Conservation (phyloP, 1,140 invertebrate species). For the Brachionus sp. region DNA sequence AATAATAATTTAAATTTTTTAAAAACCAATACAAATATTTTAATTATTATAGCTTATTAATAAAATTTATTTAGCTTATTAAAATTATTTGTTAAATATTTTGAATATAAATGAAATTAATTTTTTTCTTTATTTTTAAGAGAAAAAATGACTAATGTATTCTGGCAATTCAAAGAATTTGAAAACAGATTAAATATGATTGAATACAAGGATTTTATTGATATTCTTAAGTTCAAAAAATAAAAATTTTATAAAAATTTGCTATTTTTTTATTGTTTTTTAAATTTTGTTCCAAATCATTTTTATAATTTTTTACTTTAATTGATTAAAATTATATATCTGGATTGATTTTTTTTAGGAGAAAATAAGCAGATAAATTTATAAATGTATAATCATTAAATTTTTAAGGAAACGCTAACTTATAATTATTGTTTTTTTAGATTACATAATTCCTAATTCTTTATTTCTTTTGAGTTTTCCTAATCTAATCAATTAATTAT, state of each 20-base stretch:
- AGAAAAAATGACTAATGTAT: constrained; percentile 1
- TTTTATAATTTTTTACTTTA: background rate
- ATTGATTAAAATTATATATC: background rate
- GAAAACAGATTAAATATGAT: background rate
- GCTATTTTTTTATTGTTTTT: background rate
- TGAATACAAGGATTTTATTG: background rate
- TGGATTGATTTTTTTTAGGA: background rate
- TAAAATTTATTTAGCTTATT: too few species aligned
- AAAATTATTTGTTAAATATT: background rate
- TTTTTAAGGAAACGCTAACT: background rate
- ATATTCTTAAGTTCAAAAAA: background rate
- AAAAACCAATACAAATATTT: background rate
- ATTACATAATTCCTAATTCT: background rate
- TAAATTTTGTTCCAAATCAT: background rate
- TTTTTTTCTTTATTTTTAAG: background rate
- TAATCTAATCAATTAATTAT: constrained; percentile 7
- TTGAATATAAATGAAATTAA: background rate
- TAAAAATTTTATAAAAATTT: background rate
- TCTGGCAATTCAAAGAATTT: constrained; percentile 26
- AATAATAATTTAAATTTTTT: background rate
- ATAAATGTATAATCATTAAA: background rate
- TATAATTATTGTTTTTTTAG: background rate
- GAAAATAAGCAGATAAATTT: background rate
- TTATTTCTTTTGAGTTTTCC: background rate
- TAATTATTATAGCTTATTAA: too few species aligned